Base-by-base conservation (phyloP, 2,797 vertebrate species). In the Darevskia mixta region DNA sequence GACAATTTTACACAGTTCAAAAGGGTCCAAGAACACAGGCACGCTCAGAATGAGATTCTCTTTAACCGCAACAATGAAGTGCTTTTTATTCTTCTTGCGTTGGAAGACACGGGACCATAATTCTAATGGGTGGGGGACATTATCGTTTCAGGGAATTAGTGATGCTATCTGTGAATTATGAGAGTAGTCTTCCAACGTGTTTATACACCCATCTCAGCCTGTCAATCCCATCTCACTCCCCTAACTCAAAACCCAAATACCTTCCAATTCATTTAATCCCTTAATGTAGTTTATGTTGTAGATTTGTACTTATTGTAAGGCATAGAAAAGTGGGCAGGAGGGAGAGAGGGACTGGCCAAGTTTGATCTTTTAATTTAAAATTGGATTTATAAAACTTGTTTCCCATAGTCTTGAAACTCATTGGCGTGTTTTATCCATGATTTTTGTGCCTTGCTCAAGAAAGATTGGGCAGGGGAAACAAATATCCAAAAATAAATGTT, bases 1-100 rank as follows among this genome's bases (percentile, higher is more conserved):
- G 92, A 95, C 15, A 92, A 95, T 94, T 95, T 94, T 91, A 90
- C 90, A 92, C 0, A 0, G 86, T 76, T 95, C 94, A 89, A 84
- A 61, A 89, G 91, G 92, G 94, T 85, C 91, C 85, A 86, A 87
- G 79, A 86, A 91, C 90, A 90, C 80, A 93, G 91, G 93, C 90
- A 93, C 87, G 89, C 88, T 79, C 49, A 69, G 45, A 25, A 64
- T 86, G 76, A 8, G 58, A 91, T 45, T 79, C 85, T 81, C 89
- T 88, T 94, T 83, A 92, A 91, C 88, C 88, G 81, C 77, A 86
- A 85, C 38, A 64, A 32, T 90, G 10, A 83, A 64, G 1, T 58
- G 55, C 58, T 35, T 82, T 72, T 91, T 89, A 90, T 91, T 89
- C 69, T 85, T 82, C 72, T 41, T 61, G 0, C 89, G n/a, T 66